Base-by-base conservation (phyloP, 2,113 vertebrate species). In the Telmatochromis brachygnathus region DNA sequence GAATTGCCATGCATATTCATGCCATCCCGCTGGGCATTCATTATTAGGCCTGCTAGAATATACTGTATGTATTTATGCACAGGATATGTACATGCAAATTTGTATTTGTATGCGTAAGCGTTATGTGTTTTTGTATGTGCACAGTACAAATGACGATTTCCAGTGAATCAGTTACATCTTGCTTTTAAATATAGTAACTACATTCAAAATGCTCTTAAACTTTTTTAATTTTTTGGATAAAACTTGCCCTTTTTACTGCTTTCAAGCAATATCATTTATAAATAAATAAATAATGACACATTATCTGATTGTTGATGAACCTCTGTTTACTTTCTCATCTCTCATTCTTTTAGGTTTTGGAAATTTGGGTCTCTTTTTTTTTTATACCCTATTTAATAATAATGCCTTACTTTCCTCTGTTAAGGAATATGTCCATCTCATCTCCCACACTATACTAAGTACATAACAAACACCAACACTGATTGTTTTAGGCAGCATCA, bases 1-100 rank as follows among this genome's bases (percentile, higher is more conserved):
- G 21, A 92, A 89, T 82, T 87, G n/a, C 65, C 88, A 93, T 95
- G 88, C 88, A 95, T 95, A 95, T 95, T 95, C 85, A 95, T 93
- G 68, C 86, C 35, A 42, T 60, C 88, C 92, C 87, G 9, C 81
- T 82, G 89, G 90, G 84, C 91, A 84, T 88, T 91, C 84, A 91
- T 90, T 90, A 88, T 65, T 81, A 26, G 42, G 87, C 80, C 60
- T 91, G 47, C 35, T 84, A 39, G 62, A 90, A 54, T 39, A 70
- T 77, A 45, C 17, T 80, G 68, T 26, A 28, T 80, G 60, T 82
- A 77, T 84, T 90, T 84, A 86, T 42, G 77, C 15, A 26, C 55
- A 33, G 33, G 37, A 84, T 26, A 54, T 19, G 11, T 68, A 79
- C 28, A 35, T 81, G 45, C 3, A 15, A 6, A 39, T 70, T n/a